Percentiles rank a stretch among this genome's conserved stretches.
These are phyloP conservation scores for Euproctis similis DNA, from an alignment of 2,888 invertebrate genomes.

Conservation along the genomic window DNA sequence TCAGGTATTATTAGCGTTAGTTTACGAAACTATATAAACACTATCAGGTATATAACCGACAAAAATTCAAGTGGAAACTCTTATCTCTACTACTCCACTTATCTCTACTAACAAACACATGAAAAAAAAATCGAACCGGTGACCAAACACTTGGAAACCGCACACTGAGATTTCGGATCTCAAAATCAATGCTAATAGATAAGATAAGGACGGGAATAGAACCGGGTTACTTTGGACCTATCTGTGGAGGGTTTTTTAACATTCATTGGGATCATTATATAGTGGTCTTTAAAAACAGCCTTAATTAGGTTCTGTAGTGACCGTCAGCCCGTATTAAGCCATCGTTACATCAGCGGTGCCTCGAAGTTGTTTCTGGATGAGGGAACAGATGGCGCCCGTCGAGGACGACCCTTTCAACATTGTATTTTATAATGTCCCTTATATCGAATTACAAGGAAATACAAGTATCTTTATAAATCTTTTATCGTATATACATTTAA, in stretches of 20 bases:
- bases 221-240: slow-evolving; percentile 32
- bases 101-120: not conserved
- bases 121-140: slow-evolving; percentile 29
- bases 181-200: slow-evolving; percentile 65
- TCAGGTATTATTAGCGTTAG: too few species aligned
- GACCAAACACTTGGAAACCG: slow-evolving; percentile 50
- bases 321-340: slow-evolving; percentile 67
- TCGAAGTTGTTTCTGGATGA: slow-evolving; percentile 61
- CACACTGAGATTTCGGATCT: slow-evolving; percentile 64
- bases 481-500: too few species aligned
- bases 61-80: not conserved
- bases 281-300: slow-evolving; percentile 37
- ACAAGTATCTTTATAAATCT: too few species aligned
- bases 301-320: slow-evolving; percentile 71
- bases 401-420: slow-evolving; percentile 45
- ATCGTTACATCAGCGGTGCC: slow-evolving; percentile 66
- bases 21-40: too few species aligned
- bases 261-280: slow-evolving; percentile 22
- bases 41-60: too few species aligned
- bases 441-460: slow-evolving; percentile 59
- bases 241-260: slow-evolving; percentile 1
- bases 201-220: slow-evolving; percentile 53
- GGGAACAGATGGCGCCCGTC: slow-evolving; percentile 53
- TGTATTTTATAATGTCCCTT: slow-evolving; percentile 52
- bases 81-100: too few species aligned